phyloP scores from a whole-genome alignment of 1,140 invertebrate genomes.

The Yoshiicerus persimilis region DNA sequence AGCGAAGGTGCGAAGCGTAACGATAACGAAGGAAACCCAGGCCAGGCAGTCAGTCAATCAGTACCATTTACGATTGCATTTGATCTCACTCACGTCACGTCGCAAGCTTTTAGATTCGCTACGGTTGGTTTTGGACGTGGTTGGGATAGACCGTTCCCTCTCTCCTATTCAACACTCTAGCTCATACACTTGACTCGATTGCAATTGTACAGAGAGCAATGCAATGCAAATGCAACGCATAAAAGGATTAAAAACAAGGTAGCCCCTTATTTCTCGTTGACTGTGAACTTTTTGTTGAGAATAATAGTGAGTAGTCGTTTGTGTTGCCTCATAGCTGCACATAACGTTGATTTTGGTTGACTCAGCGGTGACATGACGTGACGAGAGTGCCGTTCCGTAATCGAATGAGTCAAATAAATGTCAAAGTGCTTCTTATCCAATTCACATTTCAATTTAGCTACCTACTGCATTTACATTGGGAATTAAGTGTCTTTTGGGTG shows the following conservation, averaged over 20 bases:
- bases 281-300: neutral
- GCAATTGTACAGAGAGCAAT: no score
- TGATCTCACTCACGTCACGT: neutral
- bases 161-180: neutral
- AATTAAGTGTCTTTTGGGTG: neutral
- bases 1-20: neutral
- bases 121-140: neutral
- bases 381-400: neutral
- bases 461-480: neutral
- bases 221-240: neutral
- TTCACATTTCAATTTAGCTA: neutral
- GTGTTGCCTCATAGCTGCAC: neutral
- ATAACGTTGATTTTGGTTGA: neutral
- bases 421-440: neutral
- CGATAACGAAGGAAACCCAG: neutral
- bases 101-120: neutral
- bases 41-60: neutral
- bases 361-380: neutral
- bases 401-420: neutral
- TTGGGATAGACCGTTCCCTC: neutral
- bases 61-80: neutral
- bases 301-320: neutral
- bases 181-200: neutral
- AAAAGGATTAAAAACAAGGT: neutral
- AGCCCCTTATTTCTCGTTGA: neutral